Conservation (phyloP, 2,888 invertebrate genomes). For the Oscheius sp. region DNA sequence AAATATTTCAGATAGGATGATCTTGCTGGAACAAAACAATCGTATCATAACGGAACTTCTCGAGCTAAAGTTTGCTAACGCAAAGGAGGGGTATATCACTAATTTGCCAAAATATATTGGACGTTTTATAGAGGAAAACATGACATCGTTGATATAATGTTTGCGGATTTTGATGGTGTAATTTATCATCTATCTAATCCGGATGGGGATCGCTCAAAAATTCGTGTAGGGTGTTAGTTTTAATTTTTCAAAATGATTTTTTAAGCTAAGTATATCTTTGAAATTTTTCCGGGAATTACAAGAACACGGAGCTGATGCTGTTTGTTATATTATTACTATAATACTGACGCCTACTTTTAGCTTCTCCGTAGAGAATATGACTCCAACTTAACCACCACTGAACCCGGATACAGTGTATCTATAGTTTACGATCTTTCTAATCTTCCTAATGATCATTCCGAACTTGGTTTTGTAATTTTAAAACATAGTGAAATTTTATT, state of each 20-base stretch:
- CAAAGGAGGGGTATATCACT: slow-evolving; percentile 86
- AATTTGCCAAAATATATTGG: not conserved
- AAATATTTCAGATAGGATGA: slow-evolving; percentile 72
- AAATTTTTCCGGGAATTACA: slow-evolving; percentile 95
- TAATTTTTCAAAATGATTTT: slow-evolving; percentile 53
- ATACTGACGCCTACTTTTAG: slow-evolving; percentile 69
- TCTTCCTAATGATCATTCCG: slow-evolving; percentile 84
- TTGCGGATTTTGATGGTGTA: slow-evolving; percentile 96
- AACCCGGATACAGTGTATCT: slow-evolving; percentile 94
- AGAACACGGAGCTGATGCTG: slow-evolving; percentile 95
- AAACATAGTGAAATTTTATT: slow-evolving; percentile 77
- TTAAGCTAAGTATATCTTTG: slow-evolving; percentile 94
- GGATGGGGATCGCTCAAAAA: slow-evolving; percentile 94
- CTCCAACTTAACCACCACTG: slow-evolving; percentile 82
- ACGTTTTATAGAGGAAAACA: slow-evolving; percentile 85
- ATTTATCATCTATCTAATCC: slow-evolving; percentile 97
- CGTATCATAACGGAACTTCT: slow-evolving; percentile 97
- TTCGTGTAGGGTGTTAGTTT: slow-evolving; percentile 81
- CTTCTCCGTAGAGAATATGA: slow-evolving; percentile 93
- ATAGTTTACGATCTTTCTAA: slow-evolving; percentile 91
- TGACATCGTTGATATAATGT: slow-evolving; percentile 90
- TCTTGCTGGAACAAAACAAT: slow-evolving; percentile 94
- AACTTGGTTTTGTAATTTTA: slow-evolving; percentile 76
- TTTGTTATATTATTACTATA: slow-evolving; percentile 67
- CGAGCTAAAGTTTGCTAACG: slow-evolving; percentile 93